Base-by-base conservation (phyloP, 2,797 vertebrate species). In the Phataginus tetradactyla region DNA sequence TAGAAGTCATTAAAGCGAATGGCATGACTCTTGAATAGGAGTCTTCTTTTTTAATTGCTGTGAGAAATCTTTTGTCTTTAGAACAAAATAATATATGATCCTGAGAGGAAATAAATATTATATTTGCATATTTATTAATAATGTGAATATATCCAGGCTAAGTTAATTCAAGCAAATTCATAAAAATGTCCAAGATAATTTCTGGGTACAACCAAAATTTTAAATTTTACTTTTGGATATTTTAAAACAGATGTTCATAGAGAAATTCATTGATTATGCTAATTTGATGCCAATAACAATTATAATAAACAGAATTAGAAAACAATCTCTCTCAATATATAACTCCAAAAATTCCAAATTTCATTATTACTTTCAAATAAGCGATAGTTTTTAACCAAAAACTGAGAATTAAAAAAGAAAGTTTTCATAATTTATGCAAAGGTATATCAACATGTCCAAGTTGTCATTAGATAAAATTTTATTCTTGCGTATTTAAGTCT, bases 301-400 rank as follows among this genome's bases (percentile, higher is more conserved):
- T 74, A 78, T 51, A 81, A 93, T 66, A 32, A 39, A 53, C 53
- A 89, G 45, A 95, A 94, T 69, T 75, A 74, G n/a, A 74, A 95
- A 81, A 75, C 34, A 84, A 37, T 49, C n/a, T 84, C 12, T 23
- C 34, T 90, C 45, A 37, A 66, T n/a, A 95, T 69, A 63, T n/a
- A 53, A 3, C 8, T 32, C 10, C 17, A 7, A 55, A 66, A 37
- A 57, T 79, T 68, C 37, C 53, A 49, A 34, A 81, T 55, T 39
- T 81, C 51, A 64, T 11, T n/a, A 21, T 68, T 49, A 69, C 42
- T 45, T 71, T 91, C 17, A 37, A 61, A 39, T 85, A 18, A 86
- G 29, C 53, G 32, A 42, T 25, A 85, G 13, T 80, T 34, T 89
- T 71, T 90, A 85, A 72, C 15, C 32, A 71, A 93, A n/a, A 77